These are phyloP conservation scores for Coelinius sp. DNA, from an alignment of 2,888 invertebrate species.

Conservation along the genomic window DNA sequence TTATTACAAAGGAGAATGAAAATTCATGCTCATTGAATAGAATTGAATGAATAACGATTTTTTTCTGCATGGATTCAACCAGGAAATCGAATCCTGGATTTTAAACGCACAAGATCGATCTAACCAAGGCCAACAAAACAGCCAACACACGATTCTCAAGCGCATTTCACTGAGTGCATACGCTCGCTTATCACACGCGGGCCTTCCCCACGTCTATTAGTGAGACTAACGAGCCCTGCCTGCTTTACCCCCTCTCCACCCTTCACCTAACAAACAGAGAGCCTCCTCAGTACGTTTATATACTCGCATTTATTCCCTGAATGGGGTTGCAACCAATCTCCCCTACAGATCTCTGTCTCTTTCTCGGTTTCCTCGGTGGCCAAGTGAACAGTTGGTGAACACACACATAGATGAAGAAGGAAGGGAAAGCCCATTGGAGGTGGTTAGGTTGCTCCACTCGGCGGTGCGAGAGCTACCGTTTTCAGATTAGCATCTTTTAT, in stretches of 20 bases:
- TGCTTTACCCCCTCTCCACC: background rate
- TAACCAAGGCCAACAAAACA: background rate
- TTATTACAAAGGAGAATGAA: too few species aligned
- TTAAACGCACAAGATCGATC: slow-evolving; percentile 16
- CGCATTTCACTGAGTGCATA: slow-evolving; percentile 5
- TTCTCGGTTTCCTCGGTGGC: slow-evolving; percentile 40
- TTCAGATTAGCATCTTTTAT: slow-evolving; percentile 64
- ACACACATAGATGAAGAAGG: slow-evolving; percentile 40
- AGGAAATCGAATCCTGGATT: slow-evolving; percentile 19
- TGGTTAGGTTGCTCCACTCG: slow-evolving; percentile 55
- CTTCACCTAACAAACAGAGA: background rate
- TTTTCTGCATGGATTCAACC: slow-evolving; percentile 21
- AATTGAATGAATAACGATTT: background rate
- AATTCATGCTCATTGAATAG: background rate
- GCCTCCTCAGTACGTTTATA: slow-evolving; percentile 6
- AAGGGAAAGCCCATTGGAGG: slow-evolving; percentile 16
- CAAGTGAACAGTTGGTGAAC: slow-evolving; percentile 59
- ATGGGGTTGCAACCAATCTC: slow-evolving; percentile 52
- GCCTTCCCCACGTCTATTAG: slow-evolving; percentile 56
- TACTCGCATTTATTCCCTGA: slow-evolving; percentile 34
- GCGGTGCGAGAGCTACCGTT: slow-evolving; percentile 65
- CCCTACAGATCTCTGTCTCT: slow-evolving; percentile 57
- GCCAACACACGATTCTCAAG: background rate
- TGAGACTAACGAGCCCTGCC: slow-evolving; percentile 57
- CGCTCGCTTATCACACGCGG: slow-evolving; percentile 37